These are phyloP conservation scores for Carpatolechia fugitivella DNA, from an alignment of 2,888 invertebrate genomes.

Conservation along the genomic window DNA sequence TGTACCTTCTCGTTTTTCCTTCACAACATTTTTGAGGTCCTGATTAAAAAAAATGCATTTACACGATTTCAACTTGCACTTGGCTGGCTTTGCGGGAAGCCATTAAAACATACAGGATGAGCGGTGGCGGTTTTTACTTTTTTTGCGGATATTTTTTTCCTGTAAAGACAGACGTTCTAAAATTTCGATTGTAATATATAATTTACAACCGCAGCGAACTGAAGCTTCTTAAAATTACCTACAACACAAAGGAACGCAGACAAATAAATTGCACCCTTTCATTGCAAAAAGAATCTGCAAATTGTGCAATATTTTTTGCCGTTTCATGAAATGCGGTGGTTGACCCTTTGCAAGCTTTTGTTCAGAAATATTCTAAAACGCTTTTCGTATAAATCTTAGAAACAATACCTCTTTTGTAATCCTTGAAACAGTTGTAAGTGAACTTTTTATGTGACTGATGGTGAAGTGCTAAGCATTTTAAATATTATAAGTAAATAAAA, in stretches of 20 bases:
- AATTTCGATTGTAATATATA: neutral
- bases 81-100: constrained; percentile 39
- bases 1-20: too few relatives aligned
- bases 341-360: neutral
- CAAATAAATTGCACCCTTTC: constrained; percentile 1
- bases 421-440: too few relatives aligned
- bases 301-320: neutral
- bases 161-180: too few relatives aligned
- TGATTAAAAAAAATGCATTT: too few relatives aligned
- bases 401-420: neutral
- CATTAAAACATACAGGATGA: constrained; percentile 26
- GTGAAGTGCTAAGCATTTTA: too few relatives aligned
- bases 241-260: constrained; percentile 6
- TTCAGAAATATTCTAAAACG: neutral
- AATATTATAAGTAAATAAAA: too few relatives aligned
- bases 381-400: neutral
- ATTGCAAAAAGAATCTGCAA: neutral
- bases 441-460: too few relatives aligned
- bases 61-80: too few relatives aligned
- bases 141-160: too few relatives aligned
- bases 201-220: neutral
- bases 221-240: constrained; percentile 7
- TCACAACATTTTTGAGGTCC: too few relatives aligned
- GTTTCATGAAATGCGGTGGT: neutral
- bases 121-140: neutral